Base-by-base conservation (phyloP, 1,140 invertebrate species). In the Pararge aegeria region DNA sequence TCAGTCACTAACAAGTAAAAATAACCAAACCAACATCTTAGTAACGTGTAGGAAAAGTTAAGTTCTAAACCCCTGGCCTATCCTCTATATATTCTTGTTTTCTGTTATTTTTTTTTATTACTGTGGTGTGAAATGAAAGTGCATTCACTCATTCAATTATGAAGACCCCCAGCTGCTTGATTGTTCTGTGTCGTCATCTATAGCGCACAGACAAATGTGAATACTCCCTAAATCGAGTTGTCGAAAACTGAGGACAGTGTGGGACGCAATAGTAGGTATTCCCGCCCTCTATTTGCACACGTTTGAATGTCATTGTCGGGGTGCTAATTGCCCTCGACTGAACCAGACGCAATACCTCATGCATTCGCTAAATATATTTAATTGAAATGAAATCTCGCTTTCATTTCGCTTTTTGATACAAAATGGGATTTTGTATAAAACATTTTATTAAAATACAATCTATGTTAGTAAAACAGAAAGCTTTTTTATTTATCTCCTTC, bases 271-370 rank as follows among this genome's bases (percentile, higher is more conserved):
- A 12, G 38, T 18, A 62, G 61, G 50, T 61, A 61, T 24, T 63
- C 50, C 46, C 61, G 66, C 66, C 38, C 64, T 76, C 70, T 81
- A 85, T 83, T 85, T 81, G 80, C 77, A 81, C 78, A 82, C 74
- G 74, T 80, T 78, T 85, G 82, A 83, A 83, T 84, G 81, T 82
- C 81, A 84, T 84, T 84, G 81, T 84, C 76, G 75, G 61, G 57
- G 69, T 71, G 72, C 79, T 84, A 84, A 83, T 81, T 83, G 78
- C 64, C 68, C 59, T 48, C 71, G 64, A 72, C 64, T 70, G 67
- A 59, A 64, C 55, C 64, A 50, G 52, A 48, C 53, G 53, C 64
- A 40, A 64, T 40, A 30, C 54, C 51, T 49, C 61, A 30, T 27
- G 46, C 52, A 66, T 69, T 66, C 30, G n/a, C 30, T 34, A 34